Evolutionary conservation across 2,888 invertebrate species (phyloP).

Genomic region (Metellina segmentata): DNA sequence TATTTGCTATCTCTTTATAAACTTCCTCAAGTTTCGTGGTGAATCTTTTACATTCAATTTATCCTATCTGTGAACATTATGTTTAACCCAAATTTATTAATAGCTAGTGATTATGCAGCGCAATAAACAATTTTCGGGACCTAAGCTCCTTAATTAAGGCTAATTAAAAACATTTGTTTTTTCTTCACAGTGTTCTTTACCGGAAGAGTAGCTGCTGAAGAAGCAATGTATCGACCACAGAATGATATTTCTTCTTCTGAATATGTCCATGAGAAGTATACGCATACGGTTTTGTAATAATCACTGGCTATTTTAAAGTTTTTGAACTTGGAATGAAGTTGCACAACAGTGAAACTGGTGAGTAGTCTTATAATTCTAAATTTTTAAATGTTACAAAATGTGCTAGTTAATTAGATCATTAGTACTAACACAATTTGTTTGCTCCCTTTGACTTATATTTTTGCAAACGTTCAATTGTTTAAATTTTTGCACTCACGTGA

Average conservation of each 20-base stretch:
- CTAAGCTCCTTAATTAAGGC: too few species aligned
- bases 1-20: too few species aligned
- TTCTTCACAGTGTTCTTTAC: constrained; percentile 57
- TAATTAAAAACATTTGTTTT: not conserved
- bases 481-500: too few species aligned
- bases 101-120: not conserved
- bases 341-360: not conserved
- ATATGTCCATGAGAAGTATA: constrained; percentile 68
- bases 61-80: not conserved
- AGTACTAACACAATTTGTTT: too few species aligned
- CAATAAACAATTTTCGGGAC: too few species aligned
- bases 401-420: too few species aligned
- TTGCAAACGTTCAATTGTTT: too few species aligned
- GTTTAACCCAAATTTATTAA: not conserved
- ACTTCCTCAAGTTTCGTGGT: too few species aligned
- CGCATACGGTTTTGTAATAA: constrained; percentile 61
- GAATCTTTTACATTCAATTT: not conserved
- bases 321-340: not conserved
- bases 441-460: too few species aligned
- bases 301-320: not conserved
- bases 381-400: too few species aligned
- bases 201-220: constrained; percentile 33
- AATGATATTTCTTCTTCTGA: constrained; percentile 25
- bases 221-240: constrained; percentile 46
- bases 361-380: not conserved